These are phyloP conservation scores for Diogma glabrata DNA, from an alignment of 2,888 invertebrate species.

Conservation along the genomic window DNA sequence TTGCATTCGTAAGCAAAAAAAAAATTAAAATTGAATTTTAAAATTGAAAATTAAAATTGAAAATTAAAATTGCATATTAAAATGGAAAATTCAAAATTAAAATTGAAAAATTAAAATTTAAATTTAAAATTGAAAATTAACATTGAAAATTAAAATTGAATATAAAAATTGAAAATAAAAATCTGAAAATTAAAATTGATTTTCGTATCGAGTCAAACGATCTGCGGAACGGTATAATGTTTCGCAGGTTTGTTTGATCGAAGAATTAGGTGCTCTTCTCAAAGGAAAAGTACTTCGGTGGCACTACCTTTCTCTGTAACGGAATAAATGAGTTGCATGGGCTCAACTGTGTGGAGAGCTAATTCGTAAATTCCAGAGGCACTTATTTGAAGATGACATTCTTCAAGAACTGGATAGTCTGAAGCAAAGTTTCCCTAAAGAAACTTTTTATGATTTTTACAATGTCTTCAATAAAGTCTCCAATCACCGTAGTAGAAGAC, in stretches of 20 bases:
- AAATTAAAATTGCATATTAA: too few relatives aligned
- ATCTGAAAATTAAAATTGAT: too few relatives aligned
- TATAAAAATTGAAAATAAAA: too few relatives aligned
- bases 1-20: too few relatives aligned
- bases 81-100: too few relatives aligned
- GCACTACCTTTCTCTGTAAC: neutral
- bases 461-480: neutral
- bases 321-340: neutral
- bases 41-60: too few relatives aligned
- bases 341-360: neutral
- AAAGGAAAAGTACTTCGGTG: neutral
- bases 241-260: neutral
- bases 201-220: too few relatives aligned
- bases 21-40: too few relatives aligned
- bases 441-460: conserved; percentile 1
- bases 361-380: neutral
- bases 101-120: too few relatives aligned
- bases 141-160: too few relatives aligned
- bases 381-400: neutral
- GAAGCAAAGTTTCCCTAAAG: neutral
- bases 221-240: neutral
- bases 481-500: neutral
- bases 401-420: neutral
- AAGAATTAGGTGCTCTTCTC: neutral
- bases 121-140: too few relatives aligned